These are phyloP conservation scores for Pedicia rivosa DNA, from an alignment of 2,888 invertebrate genomes.

Conservation along the genomic window DNA sequence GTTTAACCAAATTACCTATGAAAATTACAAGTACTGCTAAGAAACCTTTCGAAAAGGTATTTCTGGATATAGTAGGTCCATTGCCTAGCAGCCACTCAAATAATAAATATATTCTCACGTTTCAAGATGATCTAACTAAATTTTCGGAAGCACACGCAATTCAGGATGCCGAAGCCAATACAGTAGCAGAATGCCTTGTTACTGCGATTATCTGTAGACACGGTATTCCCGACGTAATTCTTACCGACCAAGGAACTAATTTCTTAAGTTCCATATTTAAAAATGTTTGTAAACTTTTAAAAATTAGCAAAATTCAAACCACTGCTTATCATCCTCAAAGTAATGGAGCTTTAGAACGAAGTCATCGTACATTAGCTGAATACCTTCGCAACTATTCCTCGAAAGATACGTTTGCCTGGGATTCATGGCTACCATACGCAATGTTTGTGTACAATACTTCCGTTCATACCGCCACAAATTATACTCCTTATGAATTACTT, in stretches of 20 bases:
- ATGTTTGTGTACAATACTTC: constrained; percentile 2
- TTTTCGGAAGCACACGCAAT: constrained; percentile 16
- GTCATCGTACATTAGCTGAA: not conserved
- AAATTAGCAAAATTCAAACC: constrained; percentile 2
- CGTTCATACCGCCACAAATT: not conserved
- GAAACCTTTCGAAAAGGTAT: constrained; percentile 18
- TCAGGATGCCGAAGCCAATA: constrained; percentile 13
- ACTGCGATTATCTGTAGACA: not conserved
- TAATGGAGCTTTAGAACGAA: constrained; percentile 1
- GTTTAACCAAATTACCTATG: too few species aligned
- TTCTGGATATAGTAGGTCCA: constrained; percentile 18
- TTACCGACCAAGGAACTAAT: not conserved
- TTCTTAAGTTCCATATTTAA: constrained; percentile 1
- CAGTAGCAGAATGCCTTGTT: not conserved
- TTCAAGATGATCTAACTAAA: constrained; percentile 17
- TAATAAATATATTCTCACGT: constrained; percentile 16
- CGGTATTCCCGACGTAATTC: not conserved
- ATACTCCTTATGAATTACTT: not conserved
- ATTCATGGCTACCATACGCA: not conserved
- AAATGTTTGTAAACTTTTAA: constrained; percentile 2
- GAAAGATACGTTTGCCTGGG: not conserved
- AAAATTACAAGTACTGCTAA: not conserved
- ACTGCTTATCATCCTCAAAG: constrained; percentile 5
- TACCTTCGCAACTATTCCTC: not conserved
- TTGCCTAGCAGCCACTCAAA: constrained; percentile 13